Evolutionary conservation across 2,888 invertebrate species (phyloP), one percentile per base, ranked within the genome.

Genomic region (Anticlea derivata): DNA sequence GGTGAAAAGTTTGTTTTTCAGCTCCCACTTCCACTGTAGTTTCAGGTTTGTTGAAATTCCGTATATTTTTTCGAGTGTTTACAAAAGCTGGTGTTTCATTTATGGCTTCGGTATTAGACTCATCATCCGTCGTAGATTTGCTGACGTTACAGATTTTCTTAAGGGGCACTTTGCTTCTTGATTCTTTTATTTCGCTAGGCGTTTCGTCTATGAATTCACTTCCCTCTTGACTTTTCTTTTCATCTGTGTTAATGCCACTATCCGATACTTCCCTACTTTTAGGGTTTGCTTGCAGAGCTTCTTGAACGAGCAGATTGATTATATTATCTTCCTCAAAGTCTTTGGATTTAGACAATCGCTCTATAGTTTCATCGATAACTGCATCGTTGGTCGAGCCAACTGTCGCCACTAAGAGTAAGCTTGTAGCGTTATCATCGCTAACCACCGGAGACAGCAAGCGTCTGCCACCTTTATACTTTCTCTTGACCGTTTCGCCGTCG

Each of bases 31-130:
- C 40, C 22, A 55, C 51, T 27, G 5, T 41, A 31, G n/a, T 58
- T 7, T 48, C 47, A 5, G 34, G 24, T 6, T 53, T 57, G 13
- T 61, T 62, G 6, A 37, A 53, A 33, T 12, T 35, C 6, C 17
- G 3, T 40, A 27, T 61, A 38, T 61, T 73, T 47, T 52, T 73
- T 35, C 64, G 66, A 5, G 62, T 53, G 40, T 53, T 73, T 1
- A 77, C 71, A 54, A 63, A 73, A 11, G 58, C 47, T 1, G 75
- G 80, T 0, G 78, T 80, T 34, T 78, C 78, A 43, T 61, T 67
- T 13, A 78, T 64, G 26, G 60, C 68, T 53, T 83, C 84, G 1
- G 73, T 76, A 50, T 80, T 84, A 0, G 78, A 81, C 35, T 85
- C 83, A 46, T 85, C 80, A 2, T 57, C 58, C 10, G 82, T 75